Evolutionary conservation across 2,797 vertebrate species (phyloP).

Genomic region (Kryptolebias ocellatus): DNA sequence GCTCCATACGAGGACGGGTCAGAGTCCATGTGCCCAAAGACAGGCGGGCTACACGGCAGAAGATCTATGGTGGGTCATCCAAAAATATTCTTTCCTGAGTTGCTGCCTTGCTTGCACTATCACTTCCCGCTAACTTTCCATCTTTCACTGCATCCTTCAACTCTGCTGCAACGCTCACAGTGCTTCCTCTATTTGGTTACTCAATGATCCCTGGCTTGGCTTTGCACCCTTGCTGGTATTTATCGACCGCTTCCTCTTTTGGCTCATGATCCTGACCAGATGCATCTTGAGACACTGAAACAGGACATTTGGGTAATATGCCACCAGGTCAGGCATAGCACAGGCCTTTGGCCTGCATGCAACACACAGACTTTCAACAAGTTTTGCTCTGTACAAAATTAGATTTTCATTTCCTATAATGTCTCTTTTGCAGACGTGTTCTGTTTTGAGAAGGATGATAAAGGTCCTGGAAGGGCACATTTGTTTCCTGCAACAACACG

Average conservation of each 20-base stretch:
- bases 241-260: conserved; percentile 79
- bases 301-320: conserved; percentile 57
- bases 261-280: conserved; percentile 74
- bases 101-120: conserved; percentile 61
- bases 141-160: conserved; percentile 45
- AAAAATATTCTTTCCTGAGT: conserved; percentile 1
- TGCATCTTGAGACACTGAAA: conserved; percentile 76
- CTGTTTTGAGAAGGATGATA: conserved; percentile 79
- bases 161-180: conserved; percentile 62
- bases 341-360: conserved; percentile 27
- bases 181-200: conserved; percentile 80
- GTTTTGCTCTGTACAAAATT: conserved; percentile 21
- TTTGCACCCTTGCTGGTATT: conserved; percentile 70
- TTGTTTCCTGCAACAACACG: conserved; percentile 61
- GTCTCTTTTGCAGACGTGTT: conserved; percentile 78
- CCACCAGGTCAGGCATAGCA: conserved; percentile 64
- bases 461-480: conserved; percentile 61
- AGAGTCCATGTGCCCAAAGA: conserved; percentile 79
- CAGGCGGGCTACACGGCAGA: conserved; percentile 67
- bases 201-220: conserved; percentile 70
- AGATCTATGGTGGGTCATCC: conserved; percentile 78
- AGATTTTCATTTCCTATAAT: conserved; percentile 17
- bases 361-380: conserved; percentile 28
- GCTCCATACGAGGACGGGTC: conserved; percentile 84
- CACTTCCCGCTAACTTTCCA: conserved; percentile 64